Base-by-base conservation (phyloP, 2,797 vertebrate genomes). In the Lagocephalus sceleratus region DNA sequence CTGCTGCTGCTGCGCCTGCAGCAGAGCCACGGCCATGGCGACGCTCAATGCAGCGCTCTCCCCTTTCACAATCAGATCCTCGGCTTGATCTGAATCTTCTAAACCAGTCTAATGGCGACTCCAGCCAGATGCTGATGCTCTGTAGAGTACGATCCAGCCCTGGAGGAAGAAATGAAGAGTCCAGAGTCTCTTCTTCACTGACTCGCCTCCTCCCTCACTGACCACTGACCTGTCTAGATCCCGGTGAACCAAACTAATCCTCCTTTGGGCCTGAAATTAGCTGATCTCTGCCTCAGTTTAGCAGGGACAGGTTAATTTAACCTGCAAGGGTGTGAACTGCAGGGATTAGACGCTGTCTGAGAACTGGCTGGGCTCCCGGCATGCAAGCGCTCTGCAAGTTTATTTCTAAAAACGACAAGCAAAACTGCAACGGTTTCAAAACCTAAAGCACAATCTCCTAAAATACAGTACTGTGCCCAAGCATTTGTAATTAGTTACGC, bases 171-270 rank as follows among this genome's bases (percentile, higher is more conserved):
- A 44, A 22, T 3, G 23, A 47, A 71, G 51, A 1, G 1, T 63
- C 35, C 59, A 39, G 23, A 35, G 14, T n/a, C 44, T 63, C 39
- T 32, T 42, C 57, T 59, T 5, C 2, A 11, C 9, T 41, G 20
- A 25, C 25, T 55, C 42, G 17, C 66, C 57, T 75, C 66, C 67
- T 62, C 51, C 51, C 60, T 48, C 11, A 5, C 52, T 54, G 42
- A 67, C 56, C 62, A 4, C 47, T 54, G 40, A 67, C 57, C 62
- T 22, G 52, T 62, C 55, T 46, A 47, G 66, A 74, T 81, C 75
- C 76, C 61, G 60, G 15, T 68, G 78, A n/a, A 81, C 3, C 3
- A 2, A 44, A 54, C 49, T 90, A 89, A 91, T 90, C 87, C 73
- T 66, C 35, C 49, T 44, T 26, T 32, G 71, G 71, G 78, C 44